These are phyloP conservation scores for Drosophila sturtevanti DNA, from an alignment of 1,140 invertebrate genomes.

Conservation along the genomic window DNA sequence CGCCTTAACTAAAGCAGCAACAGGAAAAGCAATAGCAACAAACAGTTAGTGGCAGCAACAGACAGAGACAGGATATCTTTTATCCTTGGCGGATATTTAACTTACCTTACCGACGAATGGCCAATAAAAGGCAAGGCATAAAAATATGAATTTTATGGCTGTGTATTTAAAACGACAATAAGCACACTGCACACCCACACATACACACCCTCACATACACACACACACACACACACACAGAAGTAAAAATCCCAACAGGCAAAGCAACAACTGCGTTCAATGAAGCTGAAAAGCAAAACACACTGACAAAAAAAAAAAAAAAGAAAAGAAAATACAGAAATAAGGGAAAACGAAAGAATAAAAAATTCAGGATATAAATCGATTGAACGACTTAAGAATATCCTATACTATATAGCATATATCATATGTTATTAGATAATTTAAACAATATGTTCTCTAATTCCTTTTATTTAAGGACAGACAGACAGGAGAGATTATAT, in stretches of 20 bases:
- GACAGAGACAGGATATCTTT: slow-evolving; percentile 4
- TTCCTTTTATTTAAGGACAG: too few species aligned
- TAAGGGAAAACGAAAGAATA: slow-evolving; percentile 9
- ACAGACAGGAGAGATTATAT: too few species aligned
- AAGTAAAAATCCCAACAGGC: slow-evolving; percentile 10
- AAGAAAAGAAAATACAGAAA: not conserved
- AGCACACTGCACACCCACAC: slow-evolving; percentile 41
- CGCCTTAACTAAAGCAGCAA: not conserved
- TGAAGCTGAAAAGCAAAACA: slow-evolving; percentile 70
- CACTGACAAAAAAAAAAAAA: not conserved
- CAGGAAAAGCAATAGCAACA: not conserved
- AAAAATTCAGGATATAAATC: not conserved
- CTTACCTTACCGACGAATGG: slow-evolving; percentile 43
- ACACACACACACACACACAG: slow-evolving; percentile 30
- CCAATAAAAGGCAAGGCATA: slow-evolving; percentile 72
- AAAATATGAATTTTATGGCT: slow-evolving; percentile 78
- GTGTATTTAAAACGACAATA: slow-evolving; percentile 78
- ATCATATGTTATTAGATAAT: not conserved
- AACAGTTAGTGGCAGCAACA: not conserved
- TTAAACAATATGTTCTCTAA: too few species aligned
- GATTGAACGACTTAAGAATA: not conserved
- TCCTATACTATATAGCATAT: not conserved
- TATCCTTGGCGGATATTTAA: slow-evolving; percentile 29
- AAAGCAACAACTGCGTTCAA: slow-evolving; percentile 71
- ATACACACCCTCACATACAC: slow-evolving; percentile 1